Evolutionary conservation across 1,140 invertebrate species (phyloP), one percentile per base, ranked within the genome.

Genomic region (Zaprionus tsacasi): DNA sequence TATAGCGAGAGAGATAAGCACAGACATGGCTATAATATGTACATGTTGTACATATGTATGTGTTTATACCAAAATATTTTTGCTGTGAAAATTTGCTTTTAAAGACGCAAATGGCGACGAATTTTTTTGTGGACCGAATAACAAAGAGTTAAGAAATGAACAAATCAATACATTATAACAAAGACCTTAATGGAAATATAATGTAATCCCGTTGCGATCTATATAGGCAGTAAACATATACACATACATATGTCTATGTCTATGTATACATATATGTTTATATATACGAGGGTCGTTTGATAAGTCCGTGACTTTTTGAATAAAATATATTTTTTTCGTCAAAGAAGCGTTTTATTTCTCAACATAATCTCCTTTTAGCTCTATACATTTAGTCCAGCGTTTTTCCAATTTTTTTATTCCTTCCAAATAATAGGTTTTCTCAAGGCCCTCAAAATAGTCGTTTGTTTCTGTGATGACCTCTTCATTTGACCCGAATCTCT

Each of bases 121-220:
- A 3, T 70, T 71, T 81, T 81, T 72, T 54, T 75, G 54, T 64
- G 67, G 1, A 48, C n/a, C 7, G 63, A 76, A 82, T 69, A 86
- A 87, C 86, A 79, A 86, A 71, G 68, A 64, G 82, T 68, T 82
- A 60, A 78, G 17, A 7, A 64, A n/a, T 61, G 78, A 79, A 76
- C 67, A 70, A 73, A 76, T 76, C 50, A 83, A 82, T 79, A 78
- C 68, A 68, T 50, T 57, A 82, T 30, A 82, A 82, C 79, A 86
- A 87, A 82, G 82, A 76, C 65, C 66, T 30, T 17, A 35, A 52
- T 21, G 15, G 15, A 8, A 27, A 33, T 30, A 54, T 8, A 54
- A 13, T 7, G 15, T 25, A 54, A 27, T 6, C 21, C 12, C 8
- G 33, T 33, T 55, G 13, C 6, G 38, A 12, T 50, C 10, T 21